Evolutionary conservation across 2,113 vertebrate species (phyloP).

Genomic region (Cyanistes caeruleus): DNA sequence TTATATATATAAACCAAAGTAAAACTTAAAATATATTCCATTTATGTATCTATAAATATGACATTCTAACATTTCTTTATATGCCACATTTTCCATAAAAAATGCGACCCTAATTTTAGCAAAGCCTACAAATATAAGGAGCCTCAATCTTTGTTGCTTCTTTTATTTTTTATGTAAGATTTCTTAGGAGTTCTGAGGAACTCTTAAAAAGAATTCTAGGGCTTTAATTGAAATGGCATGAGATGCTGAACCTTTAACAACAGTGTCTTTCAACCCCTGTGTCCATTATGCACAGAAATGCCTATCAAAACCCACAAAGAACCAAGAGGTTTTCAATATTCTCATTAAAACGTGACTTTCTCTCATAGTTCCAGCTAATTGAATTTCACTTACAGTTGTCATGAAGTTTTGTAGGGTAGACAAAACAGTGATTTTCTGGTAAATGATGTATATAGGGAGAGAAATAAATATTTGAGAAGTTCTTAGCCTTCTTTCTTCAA

Average conservation of each 20-base stretch:
- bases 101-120: background rate
- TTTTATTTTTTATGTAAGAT: background rate
- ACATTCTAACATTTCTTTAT: background rate
- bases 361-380: background rate
- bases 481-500: background rate
- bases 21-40: background rate
- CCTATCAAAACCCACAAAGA: background rate
- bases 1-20: background rate
- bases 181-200: background rate
- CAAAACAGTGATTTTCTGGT: conserved; percentile 17
- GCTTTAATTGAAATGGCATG: background rate
- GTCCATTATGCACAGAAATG: background rate
- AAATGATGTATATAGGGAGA: background rate
- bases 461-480: conserved; percentile 17
- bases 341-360: conserved; percentile 9
- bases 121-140: background rate
- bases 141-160: background rate
- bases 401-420: conserved; percentile 7
- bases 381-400: conserved; percentile 10
- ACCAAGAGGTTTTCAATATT: background rate
- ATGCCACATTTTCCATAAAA: background rate
- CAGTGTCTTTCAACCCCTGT: background rate
- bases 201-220: background rate
- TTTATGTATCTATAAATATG: background rate
- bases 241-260: background rate